Percentiles rank a stretch among this genome's conserved stretches.
Conservation (phyloP, 2,113 vertebrate species). For the Thomomys bottae region DNA sequence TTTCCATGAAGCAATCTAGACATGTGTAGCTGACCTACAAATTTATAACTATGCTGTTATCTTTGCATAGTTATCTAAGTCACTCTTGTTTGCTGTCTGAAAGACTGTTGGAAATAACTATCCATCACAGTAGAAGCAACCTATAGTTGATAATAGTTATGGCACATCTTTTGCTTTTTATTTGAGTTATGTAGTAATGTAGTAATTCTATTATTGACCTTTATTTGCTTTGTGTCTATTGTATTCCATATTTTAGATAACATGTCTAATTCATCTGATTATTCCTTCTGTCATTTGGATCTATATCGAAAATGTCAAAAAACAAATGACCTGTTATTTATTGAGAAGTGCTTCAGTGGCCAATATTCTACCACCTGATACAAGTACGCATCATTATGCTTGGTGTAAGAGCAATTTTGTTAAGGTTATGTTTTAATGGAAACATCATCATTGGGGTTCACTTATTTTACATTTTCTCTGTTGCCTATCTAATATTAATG, state of each 20-base stretch:
- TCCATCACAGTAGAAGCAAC: background rate
- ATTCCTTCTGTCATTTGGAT: too few relatives aligned
- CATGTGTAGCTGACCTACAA: background rate
- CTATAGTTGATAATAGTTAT: background rate
- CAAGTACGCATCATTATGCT: too few relatives aligned
- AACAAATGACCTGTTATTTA: too few relatives aligned
- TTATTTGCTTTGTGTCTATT: too few relatives aligned
- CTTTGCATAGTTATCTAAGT: background rate
- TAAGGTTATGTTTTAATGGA: background rate
- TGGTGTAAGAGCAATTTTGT: background rate
- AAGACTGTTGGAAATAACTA: background rate
- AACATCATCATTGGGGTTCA: background rate
- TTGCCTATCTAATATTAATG: background rate
- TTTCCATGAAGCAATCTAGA: background rate
- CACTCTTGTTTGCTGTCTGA: background rate
- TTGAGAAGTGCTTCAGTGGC: too few relatives aligned
- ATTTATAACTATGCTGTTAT: background rate
- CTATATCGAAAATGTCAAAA: too few relatives aligned
- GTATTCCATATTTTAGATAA: too few relatives aligned
- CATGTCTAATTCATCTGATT: too few relatives aligned
- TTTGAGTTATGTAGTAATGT: too few relatives aligned
- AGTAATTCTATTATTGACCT: too few relatives aligned
- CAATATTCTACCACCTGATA: too few relatives aligned
- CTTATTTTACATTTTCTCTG: conserved; percentile 11
- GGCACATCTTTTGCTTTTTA: background rate